Evolutionary conservation across 1,140 invertebrate genomes (phyloP), one percentile per base, ranked within the genome.

Genomic region (Metopolophium dirhodum): DNA sequence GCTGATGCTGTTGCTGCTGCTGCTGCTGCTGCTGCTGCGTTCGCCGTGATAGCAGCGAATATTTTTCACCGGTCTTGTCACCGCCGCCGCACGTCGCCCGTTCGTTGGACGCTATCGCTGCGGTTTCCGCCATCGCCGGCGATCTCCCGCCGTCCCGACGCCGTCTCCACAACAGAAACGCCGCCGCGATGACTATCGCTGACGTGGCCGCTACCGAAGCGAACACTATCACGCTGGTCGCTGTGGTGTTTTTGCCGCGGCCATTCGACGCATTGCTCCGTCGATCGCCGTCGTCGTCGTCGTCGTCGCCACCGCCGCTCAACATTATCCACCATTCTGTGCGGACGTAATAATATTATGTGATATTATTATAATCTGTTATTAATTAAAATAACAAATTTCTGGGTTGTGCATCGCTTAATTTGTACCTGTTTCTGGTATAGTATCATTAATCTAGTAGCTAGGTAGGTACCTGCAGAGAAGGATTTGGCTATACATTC

Each of bases 311-410:
- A 11, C 30, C 47, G 6, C 82, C 91, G 22, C 82, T 30, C 47
- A 93, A 85, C 77, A 54, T 51, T 37, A 85, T 93, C 91, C 91
- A 93, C 91, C 91, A 93, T 54, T 93, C 91, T 93, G n/a, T 9
- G 41, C 3, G 35, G 2, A 45, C 37, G 23, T 22, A 41, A 68
- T 9, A 47, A 47, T 47, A 47, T 6, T 47, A 47, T 9, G 26
- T 0, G 22, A 85, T 26, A 85, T 85, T 26, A 85, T 85, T 20
- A 51, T 30, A 30, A 2, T n/a, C 11, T 68, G 45, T 47, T 47
- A 47, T 68, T 30, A 30, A 11, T n/a, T 14, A n/a, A 3, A 30
- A 68, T n/a, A 14, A 61, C 9, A 6, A n/a, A n/a, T 68, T 68
- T 6, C 23, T 4, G 61, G 30, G 30, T 14, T 30, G n/a, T 30